phyloP scores from a whole-genome alignment of 2,797 vertebrate genomes.

The Helicolenus hilgendorfi region DNA sequence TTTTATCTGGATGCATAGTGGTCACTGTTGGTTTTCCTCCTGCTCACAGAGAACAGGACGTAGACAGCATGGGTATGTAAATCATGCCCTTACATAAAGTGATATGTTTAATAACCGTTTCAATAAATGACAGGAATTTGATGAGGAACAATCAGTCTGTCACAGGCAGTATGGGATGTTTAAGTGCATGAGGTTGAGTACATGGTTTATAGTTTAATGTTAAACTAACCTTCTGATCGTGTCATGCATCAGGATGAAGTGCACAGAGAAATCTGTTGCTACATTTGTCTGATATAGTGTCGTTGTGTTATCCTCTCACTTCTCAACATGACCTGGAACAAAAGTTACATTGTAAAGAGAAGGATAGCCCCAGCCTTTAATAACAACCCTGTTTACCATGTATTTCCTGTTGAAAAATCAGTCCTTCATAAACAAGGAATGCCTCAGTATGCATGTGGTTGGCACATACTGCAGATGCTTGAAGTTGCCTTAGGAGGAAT shows the following conservation, averaged over 20 bases:
- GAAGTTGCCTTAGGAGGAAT: conserved; percentile 36
- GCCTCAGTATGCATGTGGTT: conserved; percentile 5
- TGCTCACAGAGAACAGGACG: conserved; percentile 7
- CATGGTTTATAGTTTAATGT: conserved; percentile 23
- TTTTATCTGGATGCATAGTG: conserved; percentile 6
- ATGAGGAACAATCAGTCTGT: background rate
- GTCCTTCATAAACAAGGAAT: background rate
- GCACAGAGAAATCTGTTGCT: conserved; percentile 6
- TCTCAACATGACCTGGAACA: conserved; percentile 10
- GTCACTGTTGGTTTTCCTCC: background rate
- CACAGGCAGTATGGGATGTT: conserved; percentile 8
- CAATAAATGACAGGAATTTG: conserved; percentile 43
- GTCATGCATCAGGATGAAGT: background rate
- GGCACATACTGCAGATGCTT: conserved; percentile 37
- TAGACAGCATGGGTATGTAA: conserved; percentile 34
- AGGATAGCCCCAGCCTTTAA: background rate
- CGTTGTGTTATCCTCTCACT: background rate
- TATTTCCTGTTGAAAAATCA: conserved; percentile 2
- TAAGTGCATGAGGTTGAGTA: conserved; percentile 24
- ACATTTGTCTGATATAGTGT: background rate
- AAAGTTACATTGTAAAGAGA: conserved; percentile 15
- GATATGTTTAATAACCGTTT: conserved; percentile 12
- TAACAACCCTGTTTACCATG: background rate
- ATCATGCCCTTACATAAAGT: conserved; percentile 31
- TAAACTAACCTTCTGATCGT: conserved; percentile 12